Evolutionary conservation across 1,140 invertebrate species (phyloP), one percentile per base, ranked within the genome.

Genomic region (Drosophila kikkawai): DNA sequence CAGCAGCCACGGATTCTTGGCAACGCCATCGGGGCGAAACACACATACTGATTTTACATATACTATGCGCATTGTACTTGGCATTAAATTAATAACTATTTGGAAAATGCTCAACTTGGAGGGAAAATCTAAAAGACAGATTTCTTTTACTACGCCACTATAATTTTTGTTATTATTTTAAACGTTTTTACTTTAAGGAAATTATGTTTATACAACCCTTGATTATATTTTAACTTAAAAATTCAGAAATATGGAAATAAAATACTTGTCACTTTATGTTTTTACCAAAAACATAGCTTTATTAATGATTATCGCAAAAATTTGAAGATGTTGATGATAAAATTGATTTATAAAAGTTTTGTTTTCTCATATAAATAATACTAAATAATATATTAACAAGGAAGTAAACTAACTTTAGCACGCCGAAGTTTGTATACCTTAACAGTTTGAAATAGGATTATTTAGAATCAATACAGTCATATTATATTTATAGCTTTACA

Each of bases 1-100:
- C n/a, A 47, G 34, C 44, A 36, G 15, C 66, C 29, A 29, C 42
- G 64, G 67, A 70, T 68, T 70, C 67, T 70, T 70, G 67, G 64
- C 67, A 70, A 32, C 53, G 67, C 50, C 64, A 70, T 45, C 32
- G 67, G 22, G 48, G 39, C 29, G 32, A 44, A 50, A 56, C n/a
- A 51, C 6, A 65, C 37, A 65, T 56, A 67, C 64, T 19, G 34
- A 56, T 29, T 67, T 67, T 47, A 64, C 64, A 67, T 61, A 71
- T 22, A 22, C 56, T 29, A 63, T 63, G 17, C 36, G 13, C 59
- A 19, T 36, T 26, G 29, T 66, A 42, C 57, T 42, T 65, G 63
- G 37, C 51, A 63, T 29, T 53, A 22, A 29, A 63, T 15, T 56
- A 55, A 47, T 66, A 67, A 67, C 58, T 34, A 32, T 64, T 36